Percentiles rank a stretch among this genome's conserved stretches.
These are phyloP conservation scores for Micoletzkya japonica DNA, from an alignment of 2,888 invertebrate genomes.

Conservation along the genomic window DNA sequence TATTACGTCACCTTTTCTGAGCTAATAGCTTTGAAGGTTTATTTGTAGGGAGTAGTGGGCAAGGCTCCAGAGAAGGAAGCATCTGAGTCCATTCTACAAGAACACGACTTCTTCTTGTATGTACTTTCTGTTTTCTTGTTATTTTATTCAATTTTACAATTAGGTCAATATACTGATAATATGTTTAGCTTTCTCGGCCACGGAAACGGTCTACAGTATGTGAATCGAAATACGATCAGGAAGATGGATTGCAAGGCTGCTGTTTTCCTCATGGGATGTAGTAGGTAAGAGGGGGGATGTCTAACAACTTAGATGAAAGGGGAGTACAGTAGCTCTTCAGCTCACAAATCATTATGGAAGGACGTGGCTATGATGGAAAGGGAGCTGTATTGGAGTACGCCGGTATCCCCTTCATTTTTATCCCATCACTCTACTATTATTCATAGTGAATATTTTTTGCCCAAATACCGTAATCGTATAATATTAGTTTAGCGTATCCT, in stretches of 20 bases:
- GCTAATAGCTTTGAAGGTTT: constrained; percentile 64
- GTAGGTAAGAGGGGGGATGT: constrained; percentile 68
- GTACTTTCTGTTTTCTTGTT: constrained; percentile 52
- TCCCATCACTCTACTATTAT: too few relatives aligned
- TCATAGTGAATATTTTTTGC: too few relatives aligned
- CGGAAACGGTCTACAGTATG: constrained; percentile 76
- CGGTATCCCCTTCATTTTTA: background rate
- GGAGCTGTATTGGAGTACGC: constrained; percentile 21
- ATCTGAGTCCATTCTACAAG: constrained; percentile 70
- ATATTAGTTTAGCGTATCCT: too few relatives aligned
- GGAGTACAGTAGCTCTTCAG: constrained; percentile 35
- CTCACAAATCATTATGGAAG: constrained; percentile 7
- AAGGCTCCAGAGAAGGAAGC: constrained; percentile 70
- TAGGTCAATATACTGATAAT: constrained; percentile 21
- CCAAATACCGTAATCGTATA: too few relatives aligned
- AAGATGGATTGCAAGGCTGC: constrained; percentile 70
- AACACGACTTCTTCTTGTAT: constrained; percentile 75
- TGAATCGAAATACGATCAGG: constrained; percentile 70
- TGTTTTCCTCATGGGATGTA: constrained; percentile 76
- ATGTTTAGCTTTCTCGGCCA: constrained; percentile 76
- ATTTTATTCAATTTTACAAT: background rate
- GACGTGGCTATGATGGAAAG: constrained; percentile 15
- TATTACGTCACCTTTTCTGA: too few relatives aligned
- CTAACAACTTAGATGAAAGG: constrained; percentile 64
- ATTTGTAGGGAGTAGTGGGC: constrained; percentile 73